Evolutionary conservation across 2,888 invertebrate genomes (phyloP).

Genomic region (Antitype chi): DNA sequence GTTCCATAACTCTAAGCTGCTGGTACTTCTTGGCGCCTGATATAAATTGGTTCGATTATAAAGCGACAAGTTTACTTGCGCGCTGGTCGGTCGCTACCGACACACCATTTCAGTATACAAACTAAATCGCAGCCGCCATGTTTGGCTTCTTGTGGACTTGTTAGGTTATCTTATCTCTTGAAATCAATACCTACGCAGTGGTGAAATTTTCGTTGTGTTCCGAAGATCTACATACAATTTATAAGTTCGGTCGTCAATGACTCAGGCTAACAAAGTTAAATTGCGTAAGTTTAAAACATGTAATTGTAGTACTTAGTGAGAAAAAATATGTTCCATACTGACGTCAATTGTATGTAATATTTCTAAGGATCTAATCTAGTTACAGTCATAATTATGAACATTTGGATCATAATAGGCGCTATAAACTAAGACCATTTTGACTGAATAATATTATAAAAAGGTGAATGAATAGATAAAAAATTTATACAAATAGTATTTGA

Average conservation of each 20-base stretch:
- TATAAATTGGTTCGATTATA: conserved; percentile 81
- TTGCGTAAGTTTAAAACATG: conserved; percentile 1
- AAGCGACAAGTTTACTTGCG: conserved; percentile 77
- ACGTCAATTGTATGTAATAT: background rate
- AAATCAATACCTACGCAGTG: conserved; percentile 69
- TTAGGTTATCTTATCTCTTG: conserved; percentile 72
- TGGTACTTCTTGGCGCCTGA: conserved; percentile 70
- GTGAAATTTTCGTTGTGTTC: conserved; percentile 64
- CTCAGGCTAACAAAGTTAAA: background rate
- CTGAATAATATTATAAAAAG: too few species aligned
- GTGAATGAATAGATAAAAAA: too few species aligned
- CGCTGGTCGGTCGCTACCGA: conserved; percentile 69
- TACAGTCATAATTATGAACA: background rate
- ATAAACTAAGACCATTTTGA: conserved; percentile 4
- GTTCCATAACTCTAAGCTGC: conserved; percentile 53
- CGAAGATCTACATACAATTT: conserved; percentile 39
- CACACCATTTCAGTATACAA: conserved; percentile 71
- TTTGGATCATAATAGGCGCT: background rate
- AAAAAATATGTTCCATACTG: background rate
- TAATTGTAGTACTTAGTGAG: background rate
- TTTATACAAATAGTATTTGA: too few species aligned
- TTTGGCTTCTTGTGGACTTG: conserved; percentile 68
- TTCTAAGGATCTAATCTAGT: background rate
- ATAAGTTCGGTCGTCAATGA: conserved; percentile 13
- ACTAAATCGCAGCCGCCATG: conserved; percentile 68